A percentile compares a stretch with the other conserved stretches of the same genome.
These are phyloP conservation scores for Andrena praecox DNA, from an alignment of 2,888 invertebrate species.

Conservation along the genomic window DNA sequence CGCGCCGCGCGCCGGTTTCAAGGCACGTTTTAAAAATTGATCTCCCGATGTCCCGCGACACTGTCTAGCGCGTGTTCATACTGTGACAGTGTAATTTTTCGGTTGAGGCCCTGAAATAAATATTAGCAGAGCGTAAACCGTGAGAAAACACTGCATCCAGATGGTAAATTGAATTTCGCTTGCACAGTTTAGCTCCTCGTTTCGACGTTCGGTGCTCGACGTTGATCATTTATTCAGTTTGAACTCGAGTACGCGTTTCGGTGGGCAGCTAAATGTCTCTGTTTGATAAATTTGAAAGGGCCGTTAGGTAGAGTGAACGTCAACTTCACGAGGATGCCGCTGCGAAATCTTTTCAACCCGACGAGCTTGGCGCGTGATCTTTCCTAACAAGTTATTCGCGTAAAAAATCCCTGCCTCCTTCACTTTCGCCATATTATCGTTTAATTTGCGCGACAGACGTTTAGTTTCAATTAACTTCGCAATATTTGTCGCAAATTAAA, in stretches of 20 bases:
- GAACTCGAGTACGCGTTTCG: not conserved
- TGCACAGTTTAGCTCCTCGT: slow-evolving; percentile 4
- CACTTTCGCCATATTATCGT: slow-evolving; percentile 19
- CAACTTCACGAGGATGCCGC: too few relatives aligned
- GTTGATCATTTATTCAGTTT: slow-evolving; percentile 30
- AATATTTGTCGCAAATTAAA: slow-evolving; percentile 29
- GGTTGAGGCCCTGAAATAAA: slow-evolving; percentile 36
- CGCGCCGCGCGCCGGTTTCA: slow-evolving; percentile 4
- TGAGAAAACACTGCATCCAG: not conserved
- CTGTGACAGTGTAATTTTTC: slow-evolving; percentile 29
- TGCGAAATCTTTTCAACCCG: too few relatives aligned
- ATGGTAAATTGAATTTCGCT: slow-evolving; percentile 18
- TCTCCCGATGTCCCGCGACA: slow-evolving; percentile 31
- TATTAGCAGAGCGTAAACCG: slow-evolving; percentile 22
- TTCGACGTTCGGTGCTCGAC: not conserved
- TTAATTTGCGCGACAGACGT: slow-evolving; percentile 33
- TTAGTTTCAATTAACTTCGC: slow-evolving; percentile 46
- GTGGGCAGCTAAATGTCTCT: slow-evolving; percentile 28
- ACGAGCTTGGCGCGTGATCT: too few relatives aligned
- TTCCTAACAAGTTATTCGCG: not conserved
- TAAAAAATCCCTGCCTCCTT: slow-evolving; percentile 2
- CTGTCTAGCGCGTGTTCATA: not conserved
- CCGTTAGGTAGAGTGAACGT: too few relatives aligned
- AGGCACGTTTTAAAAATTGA: slow-evolving; percentile 63
- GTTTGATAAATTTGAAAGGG: slow-evolving; percentile 23